A percentile compares a stretch with the other conserved stretches of the same genome.
phyloP scores from a whole-genome alignment of 1,140 invertebrate genomes.

The Magallana gigas region DNA sequence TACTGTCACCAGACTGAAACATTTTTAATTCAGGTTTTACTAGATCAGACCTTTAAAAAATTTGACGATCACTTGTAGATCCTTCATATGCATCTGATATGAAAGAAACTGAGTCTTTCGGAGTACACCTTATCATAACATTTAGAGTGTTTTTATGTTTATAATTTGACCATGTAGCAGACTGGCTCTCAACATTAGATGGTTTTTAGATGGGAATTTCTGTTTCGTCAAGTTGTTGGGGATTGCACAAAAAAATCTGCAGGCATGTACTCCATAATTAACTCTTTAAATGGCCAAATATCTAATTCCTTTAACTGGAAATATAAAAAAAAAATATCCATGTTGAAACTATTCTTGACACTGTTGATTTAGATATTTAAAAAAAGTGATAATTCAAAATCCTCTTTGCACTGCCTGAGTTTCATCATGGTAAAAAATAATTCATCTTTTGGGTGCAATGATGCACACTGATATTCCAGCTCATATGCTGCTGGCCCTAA shows the following conservation, averaged over 20 bases:
- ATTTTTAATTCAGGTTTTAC: neutral
- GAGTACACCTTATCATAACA: constrained; percentile 54
- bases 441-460: constrained; percentile 46
- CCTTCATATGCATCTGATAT: constrained; percentile 48
- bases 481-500: constrained; percentile 44
- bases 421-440: constrained; percentile 55
- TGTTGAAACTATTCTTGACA: constrained; percentile 41
- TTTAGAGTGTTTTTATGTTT: constrained; percentile 62
- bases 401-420: constrained; percentile 50
- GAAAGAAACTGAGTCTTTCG: constrained; percentile 49
- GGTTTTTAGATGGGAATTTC: constrained; percentile 45
- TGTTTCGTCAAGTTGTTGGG: constrained; percentile 57
- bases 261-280: constrained; percentile 21
- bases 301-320: constrained; percentile 44
- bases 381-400: constrained; percentile 47
- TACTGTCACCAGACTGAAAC: constrained; percentile 50
- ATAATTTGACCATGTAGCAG: constrained; percentile 58
- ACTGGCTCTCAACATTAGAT: constrained; percentile 39
- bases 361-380: constrained; percentile 37
- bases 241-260: constrained; percentile 50
- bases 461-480: constrained; percentile 34
- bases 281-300: constrained; percentile 8
- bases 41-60: constrained; percentile 34
- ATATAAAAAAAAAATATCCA: constrained; percentile 54
- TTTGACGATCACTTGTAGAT: neutral